phyloP scores from a whole-genome alignment of 2,888 invertebrate genomes.

The Drosophila atripex region DNA sequence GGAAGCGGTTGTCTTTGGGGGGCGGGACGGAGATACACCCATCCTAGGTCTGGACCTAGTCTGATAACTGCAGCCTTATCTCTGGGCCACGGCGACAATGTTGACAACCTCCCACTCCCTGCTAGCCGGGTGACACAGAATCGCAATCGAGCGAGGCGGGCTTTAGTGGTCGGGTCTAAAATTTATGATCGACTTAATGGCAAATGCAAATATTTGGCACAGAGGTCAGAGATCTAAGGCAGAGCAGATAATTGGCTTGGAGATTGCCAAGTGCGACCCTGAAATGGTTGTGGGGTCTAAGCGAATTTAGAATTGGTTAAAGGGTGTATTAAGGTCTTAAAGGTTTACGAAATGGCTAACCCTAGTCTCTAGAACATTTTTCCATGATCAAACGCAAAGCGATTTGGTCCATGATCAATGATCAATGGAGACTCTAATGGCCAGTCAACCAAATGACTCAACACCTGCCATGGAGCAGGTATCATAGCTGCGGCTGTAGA shows the following conservation, averaged over 20 bases:
- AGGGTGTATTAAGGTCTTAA: background rate
- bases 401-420: conserved; percentile 35
- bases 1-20: conserved; percentile 33
- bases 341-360: background rate
- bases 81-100: conserved; percentile 42
- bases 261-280: conserved; percentile 16
- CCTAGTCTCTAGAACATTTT: background rate
- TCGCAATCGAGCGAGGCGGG: conserved; percentile 37
- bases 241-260: conserved; percentile 11
- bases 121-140: conserved; percentile 59
- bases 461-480: conserved; percentile 64
- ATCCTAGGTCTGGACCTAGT: conserved; percentile 8
- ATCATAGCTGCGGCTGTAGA: conserved; percentile 10
- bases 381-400: background rate
- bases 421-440: conserved; percentile 71
- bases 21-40: conserved; percentile 21
- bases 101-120: conserved; percentile 59
- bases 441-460: conserved; percentile 67
- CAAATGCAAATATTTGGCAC: conserved; percentile 62
- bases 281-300: conserved; percentile 7
- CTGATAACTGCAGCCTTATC: conserved; percentile 52
- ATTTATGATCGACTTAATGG: conserved; percentile 50
- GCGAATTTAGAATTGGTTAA: background rate
- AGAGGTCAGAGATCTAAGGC: conserved; percentile 53
- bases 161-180: conserved; percentile 20